These are phyloP conservation scores for Whitmania pigra DNA, from an alignment of 1,140 invertebrate genomes.

Conservation along the genomic window DNA sequence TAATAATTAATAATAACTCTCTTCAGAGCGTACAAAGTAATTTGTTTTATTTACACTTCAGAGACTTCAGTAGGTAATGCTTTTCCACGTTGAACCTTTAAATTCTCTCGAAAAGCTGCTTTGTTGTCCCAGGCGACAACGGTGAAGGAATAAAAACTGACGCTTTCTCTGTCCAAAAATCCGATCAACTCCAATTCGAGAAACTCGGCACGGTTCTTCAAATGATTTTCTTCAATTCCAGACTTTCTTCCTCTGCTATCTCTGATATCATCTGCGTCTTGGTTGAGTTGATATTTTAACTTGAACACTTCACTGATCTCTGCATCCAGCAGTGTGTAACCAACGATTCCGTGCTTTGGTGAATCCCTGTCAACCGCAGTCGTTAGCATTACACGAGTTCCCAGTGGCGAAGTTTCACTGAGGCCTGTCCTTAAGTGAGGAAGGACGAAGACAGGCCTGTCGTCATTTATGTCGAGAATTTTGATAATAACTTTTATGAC, in stretches of 20 bases:
- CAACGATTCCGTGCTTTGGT: slow-evolving; percentile 2
- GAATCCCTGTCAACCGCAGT: slow-evolving; percentile 15
- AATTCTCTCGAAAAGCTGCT: too few species aligned
- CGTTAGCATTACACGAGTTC: slow-evolving; percentile 12
- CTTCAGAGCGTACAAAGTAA: too few species aligned
- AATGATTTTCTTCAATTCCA: slow-evolving; percentile 76
- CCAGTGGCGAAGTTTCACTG: slow-evolving; percentile 4
- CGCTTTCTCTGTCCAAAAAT: too few species aligned
- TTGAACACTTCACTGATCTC: too few species aligned
- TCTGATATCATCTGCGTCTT: slow-evolving; percentile 29
- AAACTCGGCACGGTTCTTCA: slow-evolving; percentile 53
- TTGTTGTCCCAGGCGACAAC: too few species aligned
- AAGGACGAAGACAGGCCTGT: neutral
- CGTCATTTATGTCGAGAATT: slow-evolving; percentile 15
- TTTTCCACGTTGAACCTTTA: too few species aligned
- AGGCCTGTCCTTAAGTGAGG: slow-evolving; percentile 2
- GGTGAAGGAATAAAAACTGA: too few species aligned
- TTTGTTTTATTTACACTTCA: too few species aligned
- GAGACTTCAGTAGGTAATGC: too few species aligned
- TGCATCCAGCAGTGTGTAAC: slow-evolving; percentile 58
- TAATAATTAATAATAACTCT: too few species aligned
- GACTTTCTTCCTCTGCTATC: slow-evolving; percentile 45
- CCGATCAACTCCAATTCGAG: slow-evolving; percentile 66
- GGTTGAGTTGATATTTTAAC: too few species aligned
- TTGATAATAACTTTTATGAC: slow-evolving; percentile 8